Evolutionary conservation across 2,888 invertebrate genomes (phyloP), one percentile per base, ranked within the genome.

Genomic region (Noctua comes): DNA sequence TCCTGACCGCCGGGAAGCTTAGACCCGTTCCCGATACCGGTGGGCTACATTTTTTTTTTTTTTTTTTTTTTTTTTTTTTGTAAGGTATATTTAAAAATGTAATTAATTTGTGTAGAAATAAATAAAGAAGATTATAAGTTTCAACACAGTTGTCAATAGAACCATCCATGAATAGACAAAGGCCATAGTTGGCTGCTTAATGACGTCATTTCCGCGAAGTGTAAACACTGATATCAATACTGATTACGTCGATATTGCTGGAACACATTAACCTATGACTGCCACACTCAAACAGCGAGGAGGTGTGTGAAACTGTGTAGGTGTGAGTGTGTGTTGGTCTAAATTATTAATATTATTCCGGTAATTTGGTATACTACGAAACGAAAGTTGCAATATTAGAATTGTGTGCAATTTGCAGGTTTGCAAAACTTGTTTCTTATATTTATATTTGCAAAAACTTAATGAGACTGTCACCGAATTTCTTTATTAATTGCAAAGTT

Each of bases 231-330:
- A 69, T 46, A 81, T 70, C 70, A 82, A 82, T 82, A 76, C 36
- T 77, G 59, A 80, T 68, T 80, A 82, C 64, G 68, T 36, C 51
- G 27, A 69, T 82, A 69, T 82, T 73, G 18, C 71, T 72, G 65
- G 70, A 76, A 80, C 76, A 54, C 59, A 70, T 76, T 71, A 80
- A 66, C 69, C 59, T 82, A 36, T 68, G 27, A 51, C 43, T 66
- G 36, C 48, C 59, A 51, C 65, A 68, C 68, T 54, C 36, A 40
- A 62, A 36, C 64, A 62, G 8, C 36, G 3, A 51, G 16, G 27
- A 27, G 51, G 5, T 57, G 31, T 31, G 69, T 68, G 54, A 48
- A 31, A 21, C 31, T 73, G n/a, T n/a, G 18, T 43, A 27, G 13
- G 21, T 31, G 7, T 72, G n/a, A n/a, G 16, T 59, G 8, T 6